Percentiles rank a stretch among this genome's conserved stretches.
Conservation (phyloP, 2,113 vertebrate species). For the Capra hircus region DNA sequence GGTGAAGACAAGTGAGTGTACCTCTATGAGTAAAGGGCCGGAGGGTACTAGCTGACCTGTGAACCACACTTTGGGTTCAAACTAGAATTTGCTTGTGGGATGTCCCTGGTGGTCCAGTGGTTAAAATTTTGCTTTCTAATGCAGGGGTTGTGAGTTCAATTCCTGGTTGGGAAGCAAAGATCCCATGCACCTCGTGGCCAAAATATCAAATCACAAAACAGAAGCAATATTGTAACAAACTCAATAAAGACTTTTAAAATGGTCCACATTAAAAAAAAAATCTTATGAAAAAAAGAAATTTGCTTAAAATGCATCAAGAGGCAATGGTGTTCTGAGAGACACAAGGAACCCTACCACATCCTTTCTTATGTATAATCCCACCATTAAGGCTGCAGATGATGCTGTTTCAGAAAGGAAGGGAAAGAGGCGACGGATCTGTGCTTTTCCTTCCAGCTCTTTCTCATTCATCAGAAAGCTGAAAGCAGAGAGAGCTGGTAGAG, state of each 20-base stretch:
- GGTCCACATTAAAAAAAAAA: neutral
- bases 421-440: fast-evolving
- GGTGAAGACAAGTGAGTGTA: neutral
- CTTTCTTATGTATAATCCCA: neutral
- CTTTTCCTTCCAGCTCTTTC: neutral
- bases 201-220: neutral
- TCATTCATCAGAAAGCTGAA: neutral
- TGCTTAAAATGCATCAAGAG: neutral
- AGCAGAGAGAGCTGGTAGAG: neutral
- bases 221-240: neutral
- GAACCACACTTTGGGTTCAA: neutral
- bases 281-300: neutral
- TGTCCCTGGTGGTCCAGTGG: neutral
- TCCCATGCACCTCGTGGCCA: neutral
- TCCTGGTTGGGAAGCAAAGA: neutral
- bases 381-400: neutral
- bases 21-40: neutral
- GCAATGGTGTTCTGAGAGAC: neutral
- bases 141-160: neutral
- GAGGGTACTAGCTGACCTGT: neutral
- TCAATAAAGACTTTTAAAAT: neutral
- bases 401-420: neutral
- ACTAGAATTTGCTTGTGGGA: neutral
- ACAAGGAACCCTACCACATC: neutral
- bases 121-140: neutral